Evolutionary conservation across 1,140 invertebrate species (phyloP), one percentile per base, ranked within the genome.

Genomic region (Listronotus bonariensis): DNA sequence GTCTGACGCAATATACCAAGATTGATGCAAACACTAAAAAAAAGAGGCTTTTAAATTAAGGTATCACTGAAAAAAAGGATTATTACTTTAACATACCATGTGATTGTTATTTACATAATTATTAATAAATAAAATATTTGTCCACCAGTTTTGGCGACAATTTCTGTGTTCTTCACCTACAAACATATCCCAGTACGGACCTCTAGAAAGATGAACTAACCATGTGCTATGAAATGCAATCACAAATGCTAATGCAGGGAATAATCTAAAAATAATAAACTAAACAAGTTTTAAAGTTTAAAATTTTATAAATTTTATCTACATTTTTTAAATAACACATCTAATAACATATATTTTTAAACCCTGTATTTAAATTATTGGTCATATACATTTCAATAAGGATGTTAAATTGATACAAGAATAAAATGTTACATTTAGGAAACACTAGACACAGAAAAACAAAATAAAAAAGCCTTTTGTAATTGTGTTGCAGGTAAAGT

Each of bases 1-100:
- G 62, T 81, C 80, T 1, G 75, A 72, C 18, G 78, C 73, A 12
- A 81, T 62, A 65, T 80, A 81, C 80, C 80, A 82, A 12, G 76
- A 72, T 61, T 80, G 78, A 9, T 62, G 68, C 20, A 80, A 61
- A 69, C 80, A 81, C 77, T 77, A 54, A 51, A 76, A 72, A 45
- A 36, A 65, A 20, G 1, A 26, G 1, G 20, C 5, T 26, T 26
- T 1, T 26, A 26, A 26, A 26, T 26, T 3, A 26, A 5, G 20
- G 20, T 26, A 26, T 26, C 20, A 26, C 20, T 26, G 5, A 26
- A 26, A 26, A 5, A 26, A 26, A 26, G 5, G 2, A 5, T 26
- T 10, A 15, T 26, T 36, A 41, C 1, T 38, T 14, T n/a, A 43
- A 31, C 10, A 8, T 54, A 69, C 67, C 67, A 69, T 69, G 40